phyloP scores from a whole-genome alignment of 2,113 vertebrate species.

The Gopherus evgoodei region DNA sequence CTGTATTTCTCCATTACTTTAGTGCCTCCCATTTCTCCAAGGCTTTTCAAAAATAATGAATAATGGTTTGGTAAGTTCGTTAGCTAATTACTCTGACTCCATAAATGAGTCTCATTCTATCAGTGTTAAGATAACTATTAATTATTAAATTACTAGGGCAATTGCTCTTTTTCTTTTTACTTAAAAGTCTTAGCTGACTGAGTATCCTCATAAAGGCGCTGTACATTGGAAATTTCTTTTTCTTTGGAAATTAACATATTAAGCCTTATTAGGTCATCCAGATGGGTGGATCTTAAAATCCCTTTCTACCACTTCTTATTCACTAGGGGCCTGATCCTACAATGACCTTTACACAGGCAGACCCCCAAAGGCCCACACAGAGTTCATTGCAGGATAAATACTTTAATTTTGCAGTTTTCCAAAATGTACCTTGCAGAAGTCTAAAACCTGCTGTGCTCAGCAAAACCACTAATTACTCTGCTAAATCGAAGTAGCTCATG shows the following conservation, averaged over 20 bases:
- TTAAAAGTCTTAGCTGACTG: neutral
- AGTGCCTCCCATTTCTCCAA: neutral
- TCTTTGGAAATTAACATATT: neutral
- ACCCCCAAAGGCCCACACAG: neutral
- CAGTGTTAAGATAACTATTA: neutral
- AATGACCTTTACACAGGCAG: neutral
- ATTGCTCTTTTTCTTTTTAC: neutral
- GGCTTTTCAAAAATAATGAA: neutral
- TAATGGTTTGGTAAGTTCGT: neutral
- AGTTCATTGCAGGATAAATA: neutral
- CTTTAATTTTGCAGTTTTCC: neutral
- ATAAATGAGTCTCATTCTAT: neutral
- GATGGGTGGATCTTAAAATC: neutral
- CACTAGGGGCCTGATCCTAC: neutral
- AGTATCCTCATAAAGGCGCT: neutral
- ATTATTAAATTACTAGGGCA: neutral
- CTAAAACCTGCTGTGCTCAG: neutral
- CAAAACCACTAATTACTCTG: neutral
- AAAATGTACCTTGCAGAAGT: neutral
- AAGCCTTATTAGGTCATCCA: neutral
- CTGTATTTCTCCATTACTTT: neutral
- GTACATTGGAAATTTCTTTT: neutral
- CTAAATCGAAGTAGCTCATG: neutral
- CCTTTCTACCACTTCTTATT: neutral
- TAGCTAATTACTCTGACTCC: neutral